Evolutionary conservation across 2,113 vertebrate genomes (phyloP).

Genomic region (Camelus bactrianus): DNA sequence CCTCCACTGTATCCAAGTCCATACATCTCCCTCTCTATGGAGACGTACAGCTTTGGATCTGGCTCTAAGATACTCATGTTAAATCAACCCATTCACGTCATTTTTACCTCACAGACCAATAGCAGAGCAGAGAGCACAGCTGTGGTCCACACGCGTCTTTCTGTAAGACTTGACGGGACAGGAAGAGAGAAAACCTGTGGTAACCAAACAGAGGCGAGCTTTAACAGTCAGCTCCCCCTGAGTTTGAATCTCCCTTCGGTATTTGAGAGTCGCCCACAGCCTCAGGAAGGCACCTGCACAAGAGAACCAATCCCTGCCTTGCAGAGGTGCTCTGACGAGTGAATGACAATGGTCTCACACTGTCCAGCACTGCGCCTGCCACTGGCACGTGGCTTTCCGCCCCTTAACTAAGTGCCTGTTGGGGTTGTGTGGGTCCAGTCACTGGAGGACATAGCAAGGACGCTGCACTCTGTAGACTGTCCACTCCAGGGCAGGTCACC

Average conservation of each 20-base stretch:
- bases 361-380: not conserved
- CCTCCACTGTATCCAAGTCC: not conserved
- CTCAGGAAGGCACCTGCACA: not conserved
- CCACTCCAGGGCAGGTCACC: not conserved
- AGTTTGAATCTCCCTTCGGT: no score
- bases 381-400: not conserved
- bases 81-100: not conserved
- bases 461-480: not conserved
- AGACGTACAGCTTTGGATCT: not conserved
- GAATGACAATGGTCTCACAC: not conserved
- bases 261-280: not conserved
- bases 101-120: not conserved
- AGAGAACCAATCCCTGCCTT: not conserved
- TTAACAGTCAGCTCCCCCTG: not conserved
- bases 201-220: not conserved
- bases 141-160: not conserved
- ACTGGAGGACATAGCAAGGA: not conserved
- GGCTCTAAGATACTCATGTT: not conserved
- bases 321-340: not conserved
- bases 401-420: rapidly evolving
- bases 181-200: not conserved
- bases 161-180: not conserved
- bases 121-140: not conserved
- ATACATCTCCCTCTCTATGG: not conserved
- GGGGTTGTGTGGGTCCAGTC: not conserved